phyloP scores from a whole-genome alignment of 2,797 vertebrate species.

The Sparus aurata region DNA sequence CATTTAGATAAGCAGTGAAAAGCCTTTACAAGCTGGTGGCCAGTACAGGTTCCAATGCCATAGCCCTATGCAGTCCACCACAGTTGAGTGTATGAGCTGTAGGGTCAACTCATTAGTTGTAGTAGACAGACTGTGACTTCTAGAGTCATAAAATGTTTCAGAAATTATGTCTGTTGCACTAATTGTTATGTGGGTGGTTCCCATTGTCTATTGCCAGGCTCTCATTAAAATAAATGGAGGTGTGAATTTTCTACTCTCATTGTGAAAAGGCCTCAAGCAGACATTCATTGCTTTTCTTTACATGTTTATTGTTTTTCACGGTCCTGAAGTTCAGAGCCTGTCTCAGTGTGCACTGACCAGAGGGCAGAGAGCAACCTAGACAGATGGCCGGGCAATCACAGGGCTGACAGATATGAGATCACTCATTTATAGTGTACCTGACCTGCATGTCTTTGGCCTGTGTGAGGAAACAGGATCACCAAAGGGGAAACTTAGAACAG shows the following conservation, averaged over 20 bases:
- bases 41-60: not conserved
- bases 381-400: slow-evolving; percentile 50
- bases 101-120: slow-evolving; percentile 11
- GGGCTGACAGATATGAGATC: slow-evolving; percentile 38
- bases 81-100: not conserved
- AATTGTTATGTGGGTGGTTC: slow-evolving; percentile 22
- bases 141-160: slow-evolving; percentile 18
- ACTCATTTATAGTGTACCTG: slow-evolving; percentile 47
- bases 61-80: not conserved
- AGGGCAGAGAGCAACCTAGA: slow-evolving; percentile 27
- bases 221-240: slow-evolving; percentile 35
- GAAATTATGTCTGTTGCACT: slow-evolving; percentile 24
- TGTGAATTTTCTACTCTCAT: slow-evolving; percentile 15
- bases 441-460: slow-evolving; percentile 42
- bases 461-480: slow-evolving; percentile 15
- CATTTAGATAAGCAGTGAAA: slow-evolving; percentile 25
- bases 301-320: slow-evolving; percentile 41
- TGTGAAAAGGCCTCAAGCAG: slow-evolving; percentile 17
- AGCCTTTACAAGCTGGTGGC: not conserved
- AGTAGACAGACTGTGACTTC: slow-evolving; percentile 9
- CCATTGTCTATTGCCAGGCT: slow-evolving; percentile 14
- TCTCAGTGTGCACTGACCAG: slow-evolving; percentile 31
- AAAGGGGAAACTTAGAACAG: slow-evolving; percentile 10
- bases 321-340: slow-evolving; percentile 23
- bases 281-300: slow-evolving; percentile 33